These are phyloP conservation scores for Laticauda colubrina DNA, from an alignment of 2,113 vertebrate species.

Conservation along the genomic window DNA sequence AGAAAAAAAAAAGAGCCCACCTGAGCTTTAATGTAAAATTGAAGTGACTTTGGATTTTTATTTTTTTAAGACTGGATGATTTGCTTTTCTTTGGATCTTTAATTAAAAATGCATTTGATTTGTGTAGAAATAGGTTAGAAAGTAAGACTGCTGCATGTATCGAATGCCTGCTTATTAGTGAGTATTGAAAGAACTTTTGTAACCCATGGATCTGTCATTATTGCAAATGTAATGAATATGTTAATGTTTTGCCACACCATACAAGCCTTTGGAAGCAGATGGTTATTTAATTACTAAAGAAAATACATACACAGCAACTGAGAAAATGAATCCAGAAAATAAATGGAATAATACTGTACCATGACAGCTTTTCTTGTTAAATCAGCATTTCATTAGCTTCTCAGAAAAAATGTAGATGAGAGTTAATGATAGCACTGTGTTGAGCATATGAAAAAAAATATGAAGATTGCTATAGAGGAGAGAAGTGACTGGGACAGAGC, in stretches of 20 bases:
- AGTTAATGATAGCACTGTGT: slow-evolving; percentile 59
- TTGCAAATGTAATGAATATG: slow-evolving; percentile 60
- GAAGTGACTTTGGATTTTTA: slow-evolving; percentile 74
- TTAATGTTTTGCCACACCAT: slow-evolving; percentile 60
- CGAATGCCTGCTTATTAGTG: slow-evolving; percentile 69
- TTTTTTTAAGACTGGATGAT: slow-evolving; percentile 10
- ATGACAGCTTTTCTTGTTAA: slow-evolving; percentile 60
- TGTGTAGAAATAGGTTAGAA: slow-evolving; percentile 54
- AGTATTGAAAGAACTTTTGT: slow-evolving; percentile 61
- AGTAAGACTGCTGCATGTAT: slow-evolving; percentile 47
- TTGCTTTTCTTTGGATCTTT: slow-evolving; percentile 3
- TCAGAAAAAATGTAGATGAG: slow-evolving; percentile 57
- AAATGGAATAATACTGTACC: slow-evolving; percentile 65
- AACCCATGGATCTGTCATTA: slow-evolving; percentile 56
- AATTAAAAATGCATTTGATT: slow-evolving; percentile 62
- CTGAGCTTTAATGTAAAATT: slow-evolving; percentile 46
- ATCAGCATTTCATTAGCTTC: slow-evolving; percentile 63
- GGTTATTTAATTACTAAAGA: slow-evolving; percentile 48
- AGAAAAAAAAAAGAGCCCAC: slow-evolving; percentile 35
- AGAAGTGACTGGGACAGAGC: slow-evolving; percentile 59
- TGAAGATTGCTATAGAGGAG: slow-evolving; percentile 61
- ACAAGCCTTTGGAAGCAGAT: slow-evolving; percentile 46
- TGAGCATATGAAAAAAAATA: slow-evolving; percentile 55
- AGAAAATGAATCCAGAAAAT: slow-evolving; percentile 55
- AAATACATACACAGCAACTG: slow-evolving; percentile 37